Percentiles rank a stretch among this genome's conserved stretches.
Conservation (phyloP, 2,797 vertebrate species). For the Staurois parvus region DNA sequence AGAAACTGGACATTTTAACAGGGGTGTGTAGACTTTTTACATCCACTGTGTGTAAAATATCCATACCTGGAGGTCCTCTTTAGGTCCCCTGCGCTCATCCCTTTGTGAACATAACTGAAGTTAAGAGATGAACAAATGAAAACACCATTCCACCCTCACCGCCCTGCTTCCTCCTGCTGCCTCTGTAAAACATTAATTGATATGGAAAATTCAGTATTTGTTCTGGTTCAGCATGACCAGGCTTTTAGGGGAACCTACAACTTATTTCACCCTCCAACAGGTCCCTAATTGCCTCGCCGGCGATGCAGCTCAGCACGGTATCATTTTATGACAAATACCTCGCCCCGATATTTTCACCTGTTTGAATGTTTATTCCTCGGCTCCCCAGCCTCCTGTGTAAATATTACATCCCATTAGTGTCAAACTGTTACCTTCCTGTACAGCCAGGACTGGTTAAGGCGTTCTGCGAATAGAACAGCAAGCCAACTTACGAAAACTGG, state of each 20-base stretch:
- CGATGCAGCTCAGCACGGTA: background rate
- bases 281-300: conserved; percentile 8
- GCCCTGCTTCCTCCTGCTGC: background rate
- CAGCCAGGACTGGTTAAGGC: background rate
- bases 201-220: conserved; percentile 31
- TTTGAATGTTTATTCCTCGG: background rate
- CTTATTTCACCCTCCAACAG: background rate
- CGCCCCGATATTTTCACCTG: background rate
- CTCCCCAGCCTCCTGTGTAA: background rate
- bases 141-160: background rate
- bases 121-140: background rate
- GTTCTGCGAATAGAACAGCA: background rate
- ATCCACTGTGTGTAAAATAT: no score
- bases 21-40: no score
- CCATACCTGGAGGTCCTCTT: no score
- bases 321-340: background rate
- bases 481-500: background rate
- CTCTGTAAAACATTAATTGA: conserved; percentile 20
- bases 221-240: conserved; percentile 16
- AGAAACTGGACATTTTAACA: no score
- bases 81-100: background rate
- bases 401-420: background rate
- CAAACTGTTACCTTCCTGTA: conserved; percentile 4
- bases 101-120: background rate
- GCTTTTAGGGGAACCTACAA: conserved; percentile 26